Evolutionary conservation across 2,888 invertebrate species (phyloP), one percentile per base, ranked within the genome.

Genomic region (Scaptomyza tumidula): DNA sequence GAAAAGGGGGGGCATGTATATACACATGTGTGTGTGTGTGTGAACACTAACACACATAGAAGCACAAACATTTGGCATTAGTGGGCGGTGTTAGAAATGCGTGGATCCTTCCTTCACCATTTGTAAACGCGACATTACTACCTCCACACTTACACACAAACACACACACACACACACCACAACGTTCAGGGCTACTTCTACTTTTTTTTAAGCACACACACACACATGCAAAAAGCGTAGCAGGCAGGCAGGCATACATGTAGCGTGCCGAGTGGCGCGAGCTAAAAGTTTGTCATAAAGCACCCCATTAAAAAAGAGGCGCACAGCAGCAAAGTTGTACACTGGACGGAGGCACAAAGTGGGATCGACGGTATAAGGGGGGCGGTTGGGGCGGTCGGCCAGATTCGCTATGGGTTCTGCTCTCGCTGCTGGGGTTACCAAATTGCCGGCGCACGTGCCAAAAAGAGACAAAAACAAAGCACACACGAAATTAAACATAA

Each of bases 11-110:
- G 7, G 52, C 66, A 62, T 52, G 49, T 37, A 50, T 54, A 48
- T 48, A 61, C 37, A 44, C 65, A 64, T 48, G 11, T 31, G 45
- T 10, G 43, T 19, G 45, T 31, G 31, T 46, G 46, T 46, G 24
- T 45, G 45, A 19, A 19, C 19, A 19, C 19, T 19, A 19, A 19
- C 19, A 29, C 29, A 56, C 27, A 55, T 33, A 55, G 65, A 61
- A 44, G 59, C 62, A 74, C 63, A 75, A 77, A 73, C 71, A 75
- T 69, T 80, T 71, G 78, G 84, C 86, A 90, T 91, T 91, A 90
- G 91, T 91, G 90, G 91, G 91, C 91, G 91, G 91, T 90, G 91
- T 91, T 91, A 91, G 91, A 91, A 91, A 86, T 86, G 67, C 74
- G 84, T 80, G 68, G 55, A 57, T 64, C 56, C 85, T 54, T 72